Evolutionary conservation across 2,888 invertebrate genomes (phyloP), one percentile per base, ranked within the genome.

Genomic region (Leucophora obtusa): DNA sequence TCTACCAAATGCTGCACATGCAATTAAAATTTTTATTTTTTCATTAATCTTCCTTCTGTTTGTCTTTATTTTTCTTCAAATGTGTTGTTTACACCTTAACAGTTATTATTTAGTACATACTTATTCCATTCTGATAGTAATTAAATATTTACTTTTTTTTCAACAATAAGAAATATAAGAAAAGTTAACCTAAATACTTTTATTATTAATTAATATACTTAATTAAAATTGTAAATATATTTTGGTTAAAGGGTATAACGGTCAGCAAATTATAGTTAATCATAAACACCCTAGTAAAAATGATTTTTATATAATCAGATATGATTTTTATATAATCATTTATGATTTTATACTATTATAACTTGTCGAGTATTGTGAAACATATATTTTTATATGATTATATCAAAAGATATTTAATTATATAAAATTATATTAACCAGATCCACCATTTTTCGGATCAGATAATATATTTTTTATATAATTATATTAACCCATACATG

Each of bases 61-160:
- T 11, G 11, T 38, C 0, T 60, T 21, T 18, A 24, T 28, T 28
- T 11, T 38, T 38, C 0, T 14, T 14, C 24, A 28, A 8, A 33
- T 11, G 21, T 62, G 50, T 50, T 62, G 50, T 50, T 50, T 62
- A 62, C 62, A 62, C 62, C 47, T 50, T 62, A 28, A 50, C 50
- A 9, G 62, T 47, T 62, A 14, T 59, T 56, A 6, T 47, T 47
- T n/a, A 47, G 43, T 47, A 47, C 14, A 47, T n/a, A 47, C 43
- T n/a, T 47, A 4, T 47, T 14, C n/a, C 5, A 14, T 47, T 47
- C 43, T n/a, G 2, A 3, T n/a, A n/a, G 43, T 47, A n/a, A 47
- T 47, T 47, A 47, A 47, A 47, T n/a, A n/a, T n/a, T n/a, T n/a
- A n/a, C n/a, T 4, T 47, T 47, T 47, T n/a, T 0, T 47, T 47